Evolutionary conservation across 1,140 invertebrate species (phyloP).

Genomic region (Trachymyrmex septentrionalis): DNA sequence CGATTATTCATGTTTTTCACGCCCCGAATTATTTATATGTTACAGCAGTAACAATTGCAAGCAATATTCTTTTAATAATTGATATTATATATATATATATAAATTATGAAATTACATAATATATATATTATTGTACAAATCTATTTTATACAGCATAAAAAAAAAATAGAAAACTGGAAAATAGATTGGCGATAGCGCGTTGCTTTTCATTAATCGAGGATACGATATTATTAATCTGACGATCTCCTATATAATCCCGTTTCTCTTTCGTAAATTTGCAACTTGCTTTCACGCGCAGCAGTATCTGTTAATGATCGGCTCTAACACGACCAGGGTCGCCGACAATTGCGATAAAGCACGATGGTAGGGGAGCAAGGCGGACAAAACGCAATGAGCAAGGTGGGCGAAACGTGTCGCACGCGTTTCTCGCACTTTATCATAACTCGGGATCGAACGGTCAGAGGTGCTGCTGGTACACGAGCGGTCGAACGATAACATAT

Average conservation of each 20-base stretch:
- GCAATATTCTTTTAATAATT: slow-evolving; percentile 1
- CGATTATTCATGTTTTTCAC: not conserved
- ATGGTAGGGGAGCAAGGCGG: slow-evolving; percentile 19
- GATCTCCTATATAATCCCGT: not conserved
- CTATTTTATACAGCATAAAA: not conserved
- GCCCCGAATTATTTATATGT: not conserved
- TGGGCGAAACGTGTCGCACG: slow-evolving; percentile 74
- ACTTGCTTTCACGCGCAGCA: slow-evolving; percentile 31
- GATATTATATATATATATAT: not conserved
- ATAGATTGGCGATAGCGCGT: not conserved
- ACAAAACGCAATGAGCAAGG: slow-evolving; percentile 62
- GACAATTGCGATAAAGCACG: slow-evolving; percentile 62
- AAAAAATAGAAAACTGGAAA: not conserved
- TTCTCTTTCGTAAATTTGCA: slow-evolving; percentile 8
- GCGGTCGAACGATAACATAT: slow-evolving; percentile 70
- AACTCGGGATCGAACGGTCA: slow-evolving; percentile 58
- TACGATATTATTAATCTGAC: not conserved
- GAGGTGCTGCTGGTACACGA: slow-evolving; percentile 63
- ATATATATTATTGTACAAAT: not conserved
- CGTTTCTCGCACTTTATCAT: slow-evolving; percentile 77
- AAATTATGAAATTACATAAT: no score
- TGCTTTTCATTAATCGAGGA: not conserved
- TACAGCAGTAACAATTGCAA: not conserved
- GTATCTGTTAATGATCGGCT: slow-evolving; percentile 68
- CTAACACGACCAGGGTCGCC: slow-evolving; percentile 49